phyloP scores from a whole-genome alignment of 2,888 invertebrate genomes.

The Lithophane semibrunnea region DNA sequence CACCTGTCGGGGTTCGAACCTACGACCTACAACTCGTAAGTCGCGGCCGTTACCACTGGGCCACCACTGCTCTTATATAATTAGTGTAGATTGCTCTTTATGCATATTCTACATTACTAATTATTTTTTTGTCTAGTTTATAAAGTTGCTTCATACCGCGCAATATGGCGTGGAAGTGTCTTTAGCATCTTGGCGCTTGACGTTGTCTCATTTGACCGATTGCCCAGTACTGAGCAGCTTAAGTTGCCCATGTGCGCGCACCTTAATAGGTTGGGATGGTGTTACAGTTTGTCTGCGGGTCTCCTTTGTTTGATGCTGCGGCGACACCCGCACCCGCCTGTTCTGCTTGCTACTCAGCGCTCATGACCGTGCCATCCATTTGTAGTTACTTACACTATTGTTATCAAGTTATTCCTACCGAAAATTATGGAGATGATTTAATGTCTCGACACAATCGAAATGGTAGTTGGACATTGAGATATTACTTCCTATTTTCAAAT shows the following conservation, averaged over 20 bases:
- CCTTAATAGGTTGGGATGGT: constrained; percentile 65
- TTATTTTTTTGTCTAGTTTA: neutral
- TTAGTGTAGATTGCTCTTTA: neutral
- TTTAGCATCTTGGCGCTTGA: neutral
- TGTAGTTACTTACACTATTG: constrained; percentile 43
- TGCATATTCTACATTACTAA: neutral
- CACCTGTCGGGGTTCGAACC: no score
- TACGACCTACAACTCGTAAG: no score
- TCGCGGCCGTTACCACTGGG: no score
- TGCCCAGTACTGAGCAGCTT: neutral
- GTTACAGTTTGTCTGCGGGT: constrained; percentile 64
- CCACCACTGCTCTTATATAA: no score
- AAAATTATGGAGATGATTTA: constrained; percentile 39
- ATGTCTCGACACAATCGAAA: constrained; percentile 21
- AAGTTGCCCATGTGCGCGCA: constrained; percentile 12
- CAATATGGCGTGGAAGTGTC: neutral
- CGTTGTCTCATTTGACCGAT: neutral
- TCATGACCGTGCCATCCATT: constrained; percentile 29
- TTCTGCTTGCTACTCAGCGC: constrained; percentile 19
- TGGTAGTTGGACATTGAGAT: constrained; percentile 3
- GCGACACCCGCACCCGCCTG: constrained; percentile 39
- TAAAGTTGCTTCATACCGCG: neutral
- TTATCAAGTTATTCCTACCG: constrained; percentile 34
- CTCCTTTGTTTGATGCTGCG: constrained; percentile 64
- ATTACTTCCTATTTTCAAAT: neutral